phyloP scores from a whole-genome alignment of 2,888 invertebrate genomes.

The Aphidius colemani region DNA sequence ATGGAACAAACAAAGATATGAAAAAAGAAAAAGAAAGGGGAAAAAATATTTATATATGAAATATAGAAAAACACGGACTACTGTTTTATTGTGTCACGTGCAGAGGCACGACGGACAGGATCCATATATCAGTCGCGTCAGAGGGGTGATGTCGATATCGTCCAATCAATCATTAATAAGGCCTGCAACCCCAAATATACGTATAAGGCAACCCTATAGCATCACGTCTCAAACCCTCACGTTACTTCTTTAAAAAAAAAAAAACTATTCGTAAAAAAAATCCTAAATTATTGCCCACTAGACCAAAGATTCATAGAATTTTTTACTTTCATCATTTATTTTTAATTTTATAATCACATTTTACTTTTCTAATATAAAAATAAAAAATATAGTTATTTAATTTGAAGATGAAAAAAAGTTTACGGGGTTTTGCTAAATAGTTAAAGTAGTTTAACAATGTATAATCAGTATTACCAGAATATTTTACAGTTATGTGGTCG shows the following conservation, averaged over 20 bases:
- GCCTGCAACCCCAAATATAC: constrained; percentile 57
- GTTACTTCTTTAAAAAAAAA: constrained; percentile 12
- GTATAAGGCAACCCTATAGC: constrained; percentile 43
- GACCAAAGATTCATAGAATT: constrained; percentile 57
- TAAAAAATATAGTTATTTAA: no score
- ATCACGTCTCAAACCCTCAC: constrained; percentile 23
- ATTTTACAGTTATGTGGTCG: no score
- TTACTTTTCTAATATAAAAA: no score
- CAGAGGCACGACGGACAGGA: constrained; percentile 46
- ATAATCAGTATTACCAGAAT: no score
- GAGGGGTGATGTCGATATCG: constrained; percentile 60
- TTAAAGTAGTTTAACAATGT: no score
- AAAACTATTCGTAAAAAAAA: constrained; percentile 38
- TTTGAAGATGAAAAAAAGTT: no score
- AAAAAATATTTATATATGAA: constrained; percentile 7
- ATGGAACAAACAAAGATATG: not conserved
- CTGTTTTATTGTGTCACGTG: constrained; percentile 59
- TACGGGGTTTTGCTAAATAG: no score
- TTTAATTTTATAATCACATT: not conserved
- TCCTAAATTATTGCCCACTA: constrained; percentile 41
- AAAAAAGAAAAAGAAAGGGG: constrained; percentile 17
- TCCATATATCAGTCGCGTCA: constrained; percentile 58
- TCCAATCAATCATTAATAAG: constrained; percentile 61
- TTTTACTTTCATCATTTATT: constrained; percentile 54
- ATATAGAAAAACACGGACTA: constrained; percentile 28